phyloP scores from a whole-genome alignment of 2,797 vertebrate species.

The Notoglanidium macrostoma region DNA sequence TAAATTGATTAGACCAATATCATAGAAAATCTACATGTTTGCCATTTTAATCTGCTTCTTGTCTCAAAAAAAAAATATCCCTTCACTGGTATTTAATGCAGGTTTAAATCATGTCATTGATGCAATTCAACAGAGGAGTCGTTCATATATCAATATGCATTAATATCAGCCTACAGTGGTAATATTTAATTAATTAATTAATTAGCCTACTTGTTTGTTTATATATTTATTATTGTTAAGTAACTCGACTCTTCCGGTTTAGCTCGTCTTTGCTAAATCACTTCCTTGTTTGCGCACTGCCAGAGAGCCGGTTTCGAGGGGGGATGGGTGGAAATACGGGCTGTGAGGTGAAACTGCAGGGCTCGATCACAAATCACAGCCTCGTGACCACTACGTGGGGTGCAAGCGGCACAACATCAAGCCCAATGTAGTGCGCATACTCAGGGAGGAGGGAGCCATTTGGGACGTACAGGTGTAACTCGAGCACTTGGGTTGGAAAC shows the following conservation, averaged over 20 bases:
- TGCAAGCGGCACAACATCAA: not conserved
- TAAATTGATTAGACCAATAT: too few relatives aligned
- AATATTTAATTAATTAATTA: too few relatives aligned
- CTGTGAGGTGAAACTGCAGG: conserved; percentile 3
- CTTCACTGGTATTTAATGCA: not conserved
- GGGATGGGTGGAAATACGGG: conserved; percentile 31
- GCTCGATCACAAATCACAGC: conserved; percentile 3
- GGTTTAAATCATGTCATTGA: not conserved
- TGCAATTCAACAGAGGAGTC: not conserved
- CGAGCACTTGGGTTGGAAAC: not conserved
- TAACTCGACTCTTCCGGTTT: not conserved
- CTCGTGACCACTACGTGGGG: not conserved
- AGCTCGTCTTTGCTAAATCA: not conserved
- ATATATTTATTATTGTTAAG: too few relatives aligned
- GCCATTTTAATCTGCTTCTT: not conserved
- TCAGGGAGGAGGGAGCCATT: not conserved
- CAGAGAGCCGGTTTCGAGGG: conserved; percentile 44
- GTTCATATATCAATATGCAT: not conserved
- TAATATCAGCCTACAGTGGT: not conserved
- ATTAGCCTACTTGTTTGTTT: too few relatives aligned
- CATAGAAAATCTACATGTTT: not conserved
- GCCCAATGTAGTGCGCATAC: not conserved
- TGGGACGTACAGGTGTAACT: not conserved
- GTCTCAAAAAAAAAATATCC: not conserved
- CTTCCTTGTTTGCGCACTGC: conserved; percentile 30